A percentile compares a stretch with the other conserved stretches of the same genome.
Conservation (phyloP, 2,888 invertebrate genomes). For the Lasioglossum lativentre region DNA sequence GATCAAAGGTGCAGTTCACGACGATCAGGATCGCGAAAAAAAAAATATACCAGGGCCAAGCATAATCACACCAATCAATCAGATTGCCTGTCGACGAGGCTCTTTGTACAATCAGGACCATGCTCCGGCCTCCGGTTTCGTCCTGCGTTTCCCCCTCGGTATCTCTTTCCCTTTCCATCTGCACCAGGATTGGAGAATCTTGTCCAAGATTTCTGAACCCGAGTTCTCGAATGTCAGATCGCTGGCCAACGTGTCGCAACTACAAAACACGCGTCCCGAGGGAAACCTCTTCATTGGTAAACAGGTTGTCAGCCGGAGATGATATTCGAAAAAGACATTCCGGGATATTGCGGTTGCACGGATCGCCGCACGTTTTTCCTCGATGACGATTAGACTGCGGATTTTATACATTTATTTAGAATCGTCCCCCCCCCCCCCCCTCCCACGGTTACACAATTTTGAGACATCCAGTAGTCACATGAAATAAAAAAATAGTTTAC, state of each 20-base stretch:
- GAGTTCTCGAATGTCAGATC: slow-evolving; percentile 14
- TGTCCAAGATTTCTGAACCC: slow-evolving; percentile 25
- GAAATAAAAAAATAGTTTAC: too few species aligned
- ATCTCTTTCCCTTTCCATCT: not conserved
- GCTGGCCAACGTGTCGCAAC: slow-evolving; percentile 39
- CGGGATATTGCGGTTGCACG: not conserved
- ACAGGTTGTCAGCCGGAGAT: not conserved
- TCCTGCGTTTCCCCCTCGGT: not conserved
- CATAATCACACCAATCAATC: slow-evolving; percentile 56
- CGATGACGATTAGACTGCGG: not conserved
- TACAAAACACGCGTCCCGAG: slow-evolving; percentile 21
- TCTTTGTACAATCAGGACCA: slow-evolving; percentile 68
- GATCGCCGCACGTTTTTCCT: not conserved
- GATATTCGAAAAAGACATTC: not conserved
- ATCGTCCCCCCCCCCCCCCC: too few species aligned
- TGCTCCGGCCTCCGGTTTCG: not conserved
- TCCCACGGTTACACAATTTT: too few species aligned
- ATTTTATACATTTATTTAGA: not conserved
- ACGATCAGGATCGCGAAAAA: slow-evolving; percentile 13
- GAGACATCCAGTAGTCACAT: too few species aligned
- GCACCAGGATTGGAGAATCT: slow-evolving; percentile 18
- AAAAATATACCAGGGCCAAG: not conserved
- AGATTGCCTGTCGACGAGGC: slow-evolving; percentile 49
- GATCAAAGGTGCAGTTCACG: slow-evolving; percentile 19
- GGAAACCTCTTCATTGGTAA: slow-evolving; percentile 18